Conservation (phyloP, 1,140 invertebrate species). For the Ruditapes philippinarum region DNA sequence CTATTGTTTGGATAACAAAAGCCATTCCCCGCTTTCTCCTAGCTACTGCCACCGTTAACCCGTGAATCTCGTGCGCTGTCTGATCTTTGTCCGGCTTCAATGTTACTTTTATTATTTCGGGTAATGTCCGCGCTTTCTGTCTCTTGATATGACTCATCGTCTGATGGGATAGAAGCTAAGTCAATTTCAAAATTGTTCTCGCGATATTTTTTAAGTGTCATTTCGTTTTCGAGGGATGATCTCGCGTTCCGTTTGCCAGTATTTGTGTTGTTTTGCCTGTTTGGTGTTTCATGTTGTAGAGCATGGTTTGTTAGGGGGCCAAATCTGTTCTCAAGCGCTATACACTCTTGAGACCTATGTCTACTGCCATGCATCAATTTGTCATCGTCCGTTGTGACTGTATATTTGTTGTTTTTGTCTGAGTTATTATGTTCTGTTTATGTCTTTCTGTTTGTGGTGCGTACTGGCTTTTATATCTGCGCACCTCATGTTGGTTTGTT, state of each 20-base stretch:
- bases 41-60: background rate
- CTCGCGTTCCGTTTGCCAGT: background rate
- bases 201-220: background rate
- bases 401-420: background rate
- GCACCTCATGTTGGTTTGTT: background rate
- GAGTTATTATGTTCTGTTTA: no score
- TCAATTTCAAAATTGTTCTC: background rate
- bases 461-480: background rate
- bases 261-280: no score
- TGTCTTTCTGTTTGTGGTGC: background rate
- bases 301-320: no score
- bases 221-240: background rate
- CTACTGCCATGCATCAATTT: no score
- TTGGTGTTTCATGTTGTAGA: no score
- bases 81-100: background rate
- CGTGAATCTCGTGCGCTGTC: background rate
- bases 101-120: background rate
- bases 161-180: background rate
- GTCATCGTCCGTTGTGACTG: no score
- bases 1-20: background rate
- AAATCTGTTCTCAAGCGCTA: no score
- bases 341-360: no score
- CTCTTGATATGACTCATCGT: background rate
- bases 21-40: background rate
- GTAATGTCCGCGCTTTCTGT: no score